Conservation (phyloP, 2,113 vertebrate species). For the Thermophis baileyi region DNA sequence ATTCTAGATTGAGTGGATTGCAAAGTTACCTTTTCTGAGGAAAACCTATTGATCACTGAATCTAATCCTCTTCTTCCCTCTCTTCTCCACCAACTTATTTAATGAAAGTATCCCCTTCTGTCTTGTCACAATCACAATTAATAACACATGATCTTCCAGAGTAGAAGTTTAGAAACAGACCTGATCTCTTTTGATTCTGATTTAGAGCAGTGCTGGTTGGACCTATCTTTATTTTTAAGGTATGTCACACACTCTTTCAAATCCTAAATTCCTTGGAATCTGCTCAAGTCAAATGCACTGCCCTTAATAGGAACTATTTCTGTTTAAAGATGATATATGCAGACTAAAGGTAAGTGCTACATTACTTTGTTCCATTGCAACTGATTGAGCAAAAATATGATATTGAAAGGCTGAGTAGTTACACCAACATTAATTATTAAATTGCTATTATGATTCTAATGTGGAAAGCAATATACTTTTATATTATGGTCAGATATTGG, state of each 20-base stretch:
- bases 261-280: neutral
- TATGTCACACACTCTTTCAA: neutral
- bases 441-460: slow-evolving; percentile 13
- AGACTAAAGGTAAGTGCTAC: slow-evolving; percentile 3
- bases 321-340: neutral
- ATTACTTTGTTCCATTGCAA: neutral
- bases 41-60: neutral
- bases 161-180: neutral
- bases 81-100: neutral
- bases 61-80: neutral
- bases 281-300: neutral
- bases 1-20: neutral
- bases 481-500: slow-evolving; percentile 1
- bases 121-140: neutral
- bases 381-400: neutral
- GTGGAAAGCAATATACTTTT: slow-evolving; percentile 18
- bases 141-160: neutral
- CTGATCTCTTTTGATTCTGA: neutral
- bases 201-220: neutral
- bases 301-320: neutral
- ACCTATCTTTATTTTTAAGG: neutral
- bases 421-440: slow-evolving; percentile 30
- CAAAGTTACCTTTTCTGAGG: neutral
- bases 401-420: slow-evolving; percentile 2
- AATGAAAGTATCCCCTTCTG: neutral